Evolutionary conservation across 2,113 vertebrate species (phyloP).

Genomic region (Dinomys branickii): DNA sequence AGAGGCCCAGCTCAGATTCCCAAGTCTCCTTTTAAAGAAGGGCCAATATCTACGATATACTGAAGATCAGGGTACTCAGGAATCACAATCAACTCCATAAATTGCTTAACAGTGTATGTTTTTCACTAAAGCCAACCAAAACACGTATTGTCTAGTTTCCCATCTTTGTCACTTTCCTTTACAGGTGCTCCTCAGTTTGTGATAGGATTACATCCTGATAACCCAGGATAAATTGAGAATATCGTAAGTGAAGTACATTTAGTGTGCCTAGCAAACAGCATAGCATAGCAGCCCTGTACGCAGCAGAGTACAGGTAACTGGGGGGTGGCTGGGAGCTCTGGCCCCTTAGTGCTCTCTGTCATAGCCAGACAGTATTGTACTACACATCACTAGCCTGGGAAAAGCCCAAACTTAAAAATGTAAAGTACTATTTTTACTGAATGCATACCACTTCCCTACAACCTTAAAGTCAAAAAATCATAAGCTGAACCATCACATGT

Average conservation of each 20-base stretch:
- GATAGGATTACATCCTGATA: background rate
- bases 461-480: background rate
- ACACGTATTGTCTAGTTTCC: constrained; percentile 33
- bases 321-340: background rate
- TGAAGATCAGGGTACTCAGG: background rate
- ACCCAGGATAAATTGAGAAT: background rate
- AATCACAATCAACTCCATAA: constrained; percentile 24
- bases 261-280: background rate
- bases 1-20: background rate
- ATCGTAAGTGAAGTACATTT: background rate
- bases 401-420: background rate
- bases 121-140: constrained; percentile 42
- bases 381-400: background rate
- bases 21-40: constrained; percentile 12
- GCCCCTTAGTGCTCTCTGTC: background rate
- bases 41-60: constrained; percentile 5
- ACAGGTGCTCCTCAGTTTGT: background rate
- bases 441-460: background rate
- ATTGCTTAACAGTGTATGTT: background rate
- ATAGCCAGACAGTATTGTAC: background rate
- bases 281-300: background rate
- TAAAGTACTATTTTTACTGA: background rate
- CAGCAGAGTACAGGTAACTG: background rate
- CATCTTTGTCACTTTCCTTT: background rate
- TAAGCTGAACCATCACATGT: background rate